These are phyloP conservation scores for Actenoides lindsayi DNA, from an alignment of 2,113 vertebrate species.

Conservation along the genomic window DNA sequence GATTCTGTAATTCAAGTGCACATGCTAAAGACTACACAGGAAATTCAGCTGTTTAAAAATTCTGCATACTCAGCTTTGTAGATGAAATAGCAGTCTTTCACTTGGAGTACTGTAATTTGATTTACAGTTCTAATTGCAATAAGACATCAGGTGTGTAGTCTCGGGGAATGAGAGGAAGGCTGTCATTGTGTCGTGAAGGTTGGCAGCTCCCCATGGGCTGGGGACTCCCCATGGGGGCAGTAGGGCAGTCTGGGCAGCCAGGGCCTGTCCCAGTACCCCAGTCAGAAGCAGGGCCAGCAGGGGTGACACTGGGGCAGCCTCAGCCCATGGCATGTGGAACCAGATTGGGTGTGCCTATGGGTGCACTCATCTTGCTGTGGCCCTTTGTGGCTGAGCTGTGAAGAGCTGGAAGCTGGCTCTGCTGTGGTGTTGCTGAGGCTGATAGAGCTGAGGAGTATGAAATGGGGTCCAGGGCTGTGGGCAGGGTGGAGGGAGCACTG, in stretches of 20 bases:
- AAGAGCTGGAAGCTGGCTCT: not conserved
- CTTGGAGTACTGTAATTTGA: not conserved
- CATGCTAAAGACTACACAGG: accelerated
- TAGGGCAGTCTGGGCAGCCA: not conserved
- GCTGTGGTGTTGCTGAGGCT: not conserved
- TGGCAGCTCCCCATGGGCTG: not conserved
- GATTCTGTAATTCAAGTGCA: not conserved
- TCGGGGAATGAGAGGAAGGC: not conserved
- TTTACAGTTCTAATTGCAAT: not conserved
- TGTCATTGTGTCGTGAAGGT: accelerated
- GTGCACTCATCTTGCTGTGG: not conserved
- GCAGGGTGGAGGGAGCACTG: not conserved
- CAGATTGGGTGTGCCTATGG: accelerated
- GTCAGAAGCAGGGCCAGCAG: not conserved
- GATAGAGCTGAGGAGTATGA: not conserved
- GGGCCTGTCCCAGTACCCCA: accelerated
- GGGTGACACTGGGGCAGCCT: not conserved
- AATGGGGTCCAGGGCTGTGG: no score
- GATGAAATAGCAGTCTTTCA: not conserved
- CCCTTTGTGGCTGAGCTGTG: accelerated
- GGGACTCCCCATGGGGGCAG: no score
- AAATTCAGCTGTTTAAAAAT: not conserved
- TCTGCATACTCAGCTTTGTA: not conserved
- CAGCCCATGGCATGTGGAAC: accelerated
- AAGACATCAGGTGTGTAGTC: not conserved